These are phyloP conservation scores for Stegostoma tigrinum DNA, from an alignment of 2,113 vertebrate genomes.

Conservation along the genomic window DNA sequence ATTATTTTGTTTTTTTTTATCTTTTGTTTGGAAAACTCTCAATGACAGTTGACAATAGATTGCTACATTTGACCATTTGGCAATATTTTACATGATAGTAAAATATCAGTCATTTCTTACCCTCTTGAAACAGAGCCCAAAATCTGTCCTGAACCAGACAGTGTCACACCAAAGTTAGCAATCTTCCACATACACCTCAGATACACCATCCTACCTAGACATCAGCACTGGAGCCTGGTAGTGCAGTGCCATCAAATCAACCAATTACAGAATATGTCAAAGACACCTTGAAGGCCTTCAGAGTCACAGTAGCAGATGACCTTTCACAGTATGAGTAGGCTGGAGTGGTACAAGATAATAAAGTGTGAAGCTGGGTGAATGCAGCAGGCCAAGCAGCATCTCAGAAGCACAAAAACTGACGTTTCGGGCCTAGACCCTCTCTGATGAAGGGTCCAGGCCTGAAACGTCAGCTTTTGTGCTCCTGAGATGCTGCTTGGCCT, in stretches of 20 bases:
- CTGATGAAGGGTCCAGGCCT: too few species aligned
- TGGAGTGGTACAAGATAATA: not conserved
- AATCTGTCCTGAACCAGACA: not conserved
- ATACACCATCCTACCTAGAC: not conserved
- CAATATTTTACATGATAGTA: too few species aligned
- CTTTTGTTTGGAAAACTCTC: not conserved
- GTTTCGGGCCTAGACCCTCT: too few species aligned
- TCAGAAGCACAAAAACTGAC: too few species aligned
- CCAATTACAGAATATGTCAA: not conserved
- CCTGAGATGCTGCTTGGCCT: too few species aligned
- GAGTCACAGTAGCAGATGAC: too few species aligned
- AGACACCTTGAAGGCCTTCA: not conserved
- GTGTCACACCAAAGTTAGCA: not conserved
- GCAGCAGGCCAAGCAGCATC: too few species aligned
- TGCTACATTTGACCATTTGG: not conserved
- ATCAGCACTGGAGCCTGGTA: not conserved
- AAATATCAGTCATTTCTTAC: not conserved
- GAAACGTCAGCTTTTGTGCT: too few species aligned
- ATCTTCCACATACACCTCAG: not conserved
- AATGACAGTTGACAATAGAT: not conserved
- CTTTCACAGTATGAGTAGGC: not conserved
- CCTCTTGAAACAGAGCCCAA: not conserved
- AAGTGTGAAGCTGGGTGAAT: too few species aligned
- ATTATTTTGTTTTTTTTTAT: not conserved
- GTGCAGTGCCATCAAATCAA: not conserved